These are phyloP conservation scores for Plectrocnemia conspersa DNA, from an alignment of 1,140 invertebrate genomes.

Conservation along the genomic window DNA sequence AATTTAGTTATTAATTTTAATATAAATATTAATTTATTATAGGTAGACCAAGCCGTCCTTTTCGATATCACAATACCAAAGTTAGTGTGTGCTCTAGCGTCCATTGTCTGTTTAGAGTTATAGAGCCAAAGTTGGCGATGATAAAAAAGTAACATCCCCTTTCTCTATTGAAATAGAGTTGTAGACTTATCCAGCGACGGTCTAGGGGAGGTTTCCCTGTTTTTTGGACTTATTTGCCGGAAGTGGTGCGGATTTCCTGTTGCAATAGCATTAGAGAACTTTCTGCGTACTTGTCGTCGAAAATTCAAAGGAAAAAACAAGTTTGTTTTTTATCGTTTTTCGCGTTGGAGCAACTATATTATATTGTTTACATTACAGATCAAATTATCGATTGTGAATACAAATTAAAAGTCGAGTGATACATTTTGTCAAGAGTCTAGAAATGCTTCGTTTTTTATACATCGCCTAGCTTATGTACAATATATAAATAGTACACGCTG, in stretches of 20 bases:
- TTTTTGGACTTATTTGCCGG: conserved; percentile 31
- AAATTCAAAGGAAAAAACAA: conserved; percentile 10
- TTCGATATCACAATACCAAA: conserved; percentile 8
- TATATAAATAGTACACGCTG: too few relatives aligned
- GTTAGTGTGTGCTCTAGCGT: conserved; percentile 22
- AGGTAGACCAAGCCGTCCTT: neutral
- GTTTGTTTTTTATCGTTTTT: conserved; percentile 8
- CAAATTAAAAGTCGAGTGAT: too few relatives aligned
- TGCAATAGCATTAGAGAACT: conserved; percentile 35
- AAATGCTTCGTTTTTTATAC: too few relatives aligned
- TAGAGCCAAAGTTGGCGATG: conserved; percentile 20
- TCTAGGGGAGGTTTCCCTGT: conserved; percentile 10
- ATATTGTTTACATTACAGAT: too few relatives aligned
- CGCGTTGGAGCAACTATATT: too few relatives aligned
- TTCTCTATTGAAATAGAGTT: conserved; percentile 7
- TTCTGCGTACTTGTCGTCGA: conserved; percentile 1
- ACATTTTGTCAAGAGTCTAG: too few relatives aligned
- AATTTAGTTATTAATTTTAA: too few relatives aligned
- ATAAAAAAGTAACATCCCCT: conserved; percentile 29
- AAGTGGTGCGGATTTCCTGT: conserved; percentile 32
- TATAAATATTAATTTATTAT: too few relatives aligned
- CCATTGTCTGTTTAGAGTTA: conserved; percentile 31
- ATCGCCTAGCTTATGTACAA: too few relatives aligned
- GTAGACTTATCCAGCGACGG: conserved; percentile 6
- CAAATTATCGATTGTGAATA: too few relatives aligned